Evolutionary conservation across 2,113 vertebrate species (phyloP).

Genomic region (Albula glossodonta): DNA sequence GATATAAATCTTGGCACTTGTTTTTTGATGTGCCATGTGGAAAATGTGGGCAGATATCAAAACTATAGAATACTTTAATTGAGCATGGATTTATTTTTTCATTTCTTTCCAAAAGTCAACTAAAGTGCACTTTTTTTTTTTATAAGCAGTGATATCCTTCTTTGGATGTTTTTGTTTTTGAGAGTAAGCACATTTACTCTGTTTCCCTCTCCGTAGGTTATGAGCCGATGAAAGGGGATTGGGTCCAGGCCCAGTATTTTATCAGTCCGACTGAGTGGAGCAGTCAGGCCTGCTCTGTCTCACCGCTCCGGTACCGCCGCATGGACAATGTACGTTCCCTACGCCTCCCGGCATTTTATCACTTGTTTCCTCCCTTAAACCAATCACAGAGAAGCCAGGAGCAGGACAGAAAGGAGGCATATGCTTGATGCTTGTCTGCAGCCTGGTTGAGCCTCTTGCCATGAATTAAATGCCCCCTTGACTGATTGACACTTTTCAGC

Average conservation of each 20-base stretch:
- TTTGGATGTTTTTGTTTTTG: background rate
- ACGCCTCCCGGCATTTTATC: no score
- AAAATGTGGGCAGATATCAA: no score
- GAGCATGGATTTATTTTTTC: no score
- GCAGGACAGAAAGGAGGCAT: no score
- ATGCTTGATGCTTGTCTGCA: no score
- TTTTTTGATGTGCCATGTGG: no score
- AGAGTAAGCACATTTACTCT: background rate
- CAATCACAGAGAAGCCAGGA: background rate
- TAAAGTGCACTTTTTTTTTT: background rate
- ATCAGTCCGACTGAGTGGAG: constrained; percentile 74
- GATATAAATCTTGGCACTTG: no score
- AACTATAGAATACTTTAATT: no score
- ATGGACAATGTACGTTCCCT: constrained; percentile 74
- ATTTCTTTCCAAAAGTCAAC: background rate
- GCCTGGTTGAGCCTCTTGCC: no score
- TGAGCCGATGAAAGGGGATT: constrained; percentile 85
- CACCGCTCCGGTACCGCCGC: constrained; percentile 84
- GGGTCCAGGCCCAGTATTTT: constrained; percentile 87
- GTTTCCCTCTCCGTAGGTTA: constrained; percentile 70
- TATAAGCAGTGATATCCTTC: background rate
- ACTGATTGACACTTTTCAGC: no score
- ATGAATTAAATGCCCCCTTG: no score
- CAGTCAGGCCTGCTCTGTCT: constrained; percentile 79
- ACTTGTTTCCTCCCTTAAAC: background rate